phyloP scores from a whole-genome alignment of 2,888 invertebrate species.

The Cordilura impudica region DNA sequence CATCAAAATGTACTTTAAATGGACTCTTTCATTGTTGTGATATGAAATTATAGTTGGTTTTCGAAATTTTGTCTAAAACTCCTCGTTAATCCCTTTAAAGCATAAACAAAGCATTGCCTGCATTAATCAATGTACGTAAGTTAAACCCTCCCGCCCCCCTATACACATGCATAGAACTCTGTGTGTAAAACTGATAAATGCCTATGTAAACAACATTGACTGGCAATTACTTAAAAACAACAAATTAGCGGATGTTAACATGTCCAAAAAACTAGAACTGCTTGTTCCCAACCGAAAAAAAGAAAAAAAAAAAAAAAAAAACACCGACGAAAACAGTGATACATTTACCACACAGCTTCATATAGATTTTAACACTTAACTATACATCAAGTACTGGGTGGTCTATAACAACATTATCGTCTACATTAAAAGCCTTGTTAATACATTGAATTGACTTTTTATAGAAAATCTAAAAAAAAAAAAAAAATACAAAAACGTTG shows the following conservation, averaged over 20 bases:
- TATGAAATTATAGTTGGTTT: too few relatives aligned
- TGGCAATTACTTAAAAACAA: conserved; percentile 60
- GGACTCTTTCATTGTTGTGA: too few relatives aligned
- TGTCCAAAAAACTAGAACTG: neutral
- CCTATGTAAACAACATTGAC: conserved; percentile 57
- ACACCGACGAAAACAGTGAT: neutral
- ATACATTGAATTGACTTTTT: conserved; percentile 37
- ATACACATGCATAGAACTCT: too few relatives aligned
- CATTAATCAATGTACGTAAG: too few relatives aligned
- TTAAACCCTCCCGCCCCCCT: too few relatives aligned
- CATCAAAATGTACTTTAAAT: too few relatives aligned
- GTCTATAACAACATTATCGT: conserved; percentile 13
- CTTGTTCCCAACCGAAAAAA: too few relatives aligned
- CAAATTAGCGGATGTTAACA: conserved; percentile 59
- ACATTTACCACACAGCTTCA: conserved; percentile 5
- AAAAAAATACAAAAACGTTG: conserved; percentile 40
- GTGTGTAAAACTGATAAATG: conserved; percentile 52
- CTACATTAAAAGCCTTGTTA: conserved; percentile 33
- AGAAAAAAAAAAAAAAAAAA: neutral
- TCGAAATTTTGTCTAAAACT: too few relatives aligned
- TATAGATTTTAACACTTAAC: conserved; percentile 27
- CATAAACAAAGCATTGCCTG: too few relatives aligned
- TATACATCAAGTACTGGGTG: neutral
- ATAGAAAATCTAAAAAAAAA: conserved; percentile 15
- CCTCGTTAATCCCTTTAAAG: too few relatives aligned